Evolutionary conservation across 2,113 vertebrate species (phyloP), one percentile per base, ranked within the genome.

Genomic region (Nyctibius bracteatus): DNA sequence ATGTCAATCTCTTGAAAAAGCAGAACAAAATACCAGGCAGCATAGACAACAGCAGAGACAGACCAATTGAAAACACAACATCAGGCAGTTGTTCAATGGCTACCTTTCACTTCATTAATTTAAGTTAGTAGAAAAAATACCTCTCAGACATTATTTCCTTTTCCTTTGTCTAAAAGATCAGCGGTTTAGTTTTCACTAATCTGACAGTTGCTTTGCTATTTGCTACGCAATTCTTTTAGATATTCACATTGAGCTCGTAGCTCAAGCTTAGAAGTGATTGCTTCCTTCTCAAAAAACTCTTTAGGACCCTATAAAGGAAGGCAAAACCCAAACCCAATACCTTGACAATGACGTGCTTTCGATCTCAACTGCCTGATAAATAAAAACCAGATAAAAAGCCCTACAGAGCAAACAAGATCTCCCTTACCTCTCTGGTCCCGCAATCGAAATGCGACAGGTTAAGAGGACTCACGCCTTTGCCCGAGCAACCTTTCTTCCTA

Each of bases 381-480:
- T 46, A 83, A 85, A 97, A 97, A 86, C 49, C 65, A 93, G 83
- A 77, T 87, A 73, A 89, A 94, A 94, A 84, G 54, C 41, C 66
- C 65, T 43, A 77, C 23, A 82, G 52, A 94, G 66, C 80, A 97
- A 98, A 91, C 68, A 93, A 95, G 44, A 84, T 74, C 92, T 97
- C 78, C 95, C 98, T 98, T 98, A 98, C 98, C 98, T 98, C 97
- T 91, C 92, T 2, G 41, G 85, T 96, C 96, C 95, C 20, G 51
- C 52, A 46, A 95, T 73, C 52, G 88, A 94, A 95, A 88, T 55
- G 81, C 80, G 9, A 95, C 97, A 92, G 97, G 96, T 96, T 96
- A 94, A 92, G 46, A 77, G 91, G 63, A 97, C 96, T 94, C 9
- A 8, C 25, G 77, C 96, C 88, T 98, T 93, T 89, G 89, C 88